phyloP scores from a whole-genome alignment of 2,888 invertebrate genomes.

The Polydrusus cervinus region DNA sequence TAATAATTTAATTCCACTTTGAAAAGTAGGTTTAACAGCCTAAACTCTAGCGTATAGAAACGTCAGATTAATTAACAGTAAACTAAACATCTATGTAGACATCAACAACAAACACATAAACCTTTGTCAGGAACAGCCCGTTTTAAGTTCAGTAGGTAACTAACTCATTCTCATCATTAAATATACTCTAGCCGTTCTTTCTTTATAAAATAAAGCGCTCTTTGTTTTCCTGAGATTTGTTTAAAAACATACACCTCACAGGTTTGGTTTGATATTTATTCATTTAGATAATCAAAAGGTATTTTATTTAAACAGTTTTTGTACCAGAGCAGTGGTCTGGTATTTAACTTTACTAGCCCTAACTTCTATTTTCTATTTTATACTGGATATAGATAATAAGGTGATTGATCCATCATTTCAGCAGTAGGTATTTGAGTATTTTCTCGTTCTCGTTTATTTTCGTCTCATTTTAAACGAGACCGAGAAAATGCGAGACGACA shows the following conservation, averaged over 20 bases:
- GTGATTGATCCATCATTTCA: too few relatives aligned
- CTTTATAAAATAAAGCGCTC: background rate
- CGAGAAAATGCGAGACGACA: too few relatives aligned
- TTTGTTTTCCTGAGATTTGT: background rate
- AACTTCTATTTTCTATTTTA: too few relatives aligned
- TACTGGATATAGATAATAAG: too few relatives aligned
- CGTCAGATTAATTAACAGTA: background rate
- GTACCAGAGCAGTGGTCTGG: too few relatives aligned
- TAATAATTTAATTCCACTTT: background rate
- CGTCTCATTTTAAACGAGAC: too few relatives aligned
- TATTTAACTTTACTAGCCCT: too few relatives aligned
- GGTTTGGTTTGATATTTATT: background rate
- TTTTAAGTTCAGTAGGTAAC: slow-evolving; percentile 1
- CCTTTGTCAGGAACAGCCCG: background rate
- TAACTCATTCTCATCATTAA: background rate
- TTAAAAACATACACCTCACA: too few relatives aligned
- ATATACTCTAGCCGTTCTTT: background rate
- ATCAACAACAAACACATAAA: slow-evolving; percentile 3
- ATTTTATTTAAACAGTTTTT: too few relatives aligned
- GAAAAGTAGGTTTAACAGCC: background rate
- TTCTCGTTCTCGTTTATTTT: too few relatives aligned
- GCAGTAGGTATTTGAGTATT: too few relatives aligned
- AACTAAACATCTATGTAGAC: slow-evolving; percentile 1
- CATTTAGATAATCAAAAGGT: background rate
- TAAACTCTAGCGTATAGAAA: background rate